Base-by-base conservation (phyloP, 2,113 vertebrate genomes). In the Panthera tigris region DNA sequence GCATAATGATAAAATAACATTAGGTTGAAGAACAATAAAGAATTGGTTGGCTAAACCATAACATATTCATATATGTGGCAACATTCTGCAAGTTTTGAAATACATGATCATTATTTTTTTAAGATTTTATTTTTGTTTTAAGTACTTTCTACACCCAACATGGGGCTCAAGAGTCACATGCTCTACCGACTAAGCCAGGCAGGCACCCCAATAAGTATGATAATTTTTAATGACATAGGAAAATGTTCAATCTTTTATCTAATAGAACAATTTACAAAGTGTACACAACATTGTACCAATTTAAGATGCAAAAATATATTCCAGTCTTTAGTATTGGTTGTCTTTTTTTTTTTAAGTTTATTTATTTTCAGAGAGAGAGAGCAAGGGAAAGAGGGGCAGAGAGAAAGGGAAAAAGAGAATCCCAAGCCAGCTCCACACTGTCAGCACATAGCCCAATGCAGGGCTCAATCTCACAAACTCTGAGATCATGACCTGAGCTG, bases 241-340 rank as follows among this genome's bases (percentile, higher is more conserved):
- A 94, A 92, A 92, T 57, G 41, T 91, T 89, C 36, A 83, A 39
- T 39, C 68, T 89, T 85, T 86, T 33, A 87, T 19, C 18, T 25
- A 94, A 57, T 95, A 74, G 25, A 93, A 87, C 4, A 79, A 80
- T 91, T 91, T 87, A 91, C 15, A 55, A 89, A 91, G 73, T 65
- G 11, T 71, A 41, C 5, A 61, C 69, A 87, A 90, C 10, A 84
- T 27, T 61, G 74, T 39, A 78, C 12, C 25, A 65, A 71, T 21
- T 80, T 50, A 81, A 85, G 27, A 94, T 80, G 14, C 29, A 69
- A 96, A 96, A 92, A 48, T 8, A 65, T 19, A 83, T 78, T 95
- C 55, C n/a, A 92, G 66, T 31, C 45, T 93, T 91, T 25, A 82
- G 10, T 73, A 93, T 78, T 39, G 25, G 15, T 65, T 71, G 71